These are phyloP conservation scores for Actenoides hombroni DNA, from an alignment of 2,113 vertebrate species.

Conservation along the genomic window DNA sequence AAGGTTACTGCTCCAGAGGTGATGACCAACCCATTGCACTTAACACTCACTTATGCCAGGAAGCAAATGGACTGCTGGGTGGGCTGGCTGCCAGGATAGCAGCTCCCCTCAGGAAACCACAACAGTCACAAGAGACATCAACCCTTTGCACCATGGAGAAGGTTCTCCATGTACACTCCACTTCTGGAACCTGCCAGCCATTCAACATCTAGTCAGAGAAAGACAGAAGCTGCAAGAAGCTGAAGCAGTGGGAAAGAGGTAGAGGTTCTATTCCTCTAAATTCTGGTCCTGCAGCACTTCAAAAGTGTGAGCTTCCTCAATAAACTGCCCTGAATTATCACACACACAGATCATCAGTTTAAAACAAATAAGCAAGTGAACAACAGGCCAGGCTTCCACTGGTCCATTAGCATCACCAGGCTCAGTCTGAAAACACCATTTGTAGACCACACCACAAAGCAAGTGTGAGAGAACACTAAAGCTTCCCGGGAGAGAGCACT, in stretches of 20 bases:
- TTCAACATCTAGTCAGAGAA: neutral
- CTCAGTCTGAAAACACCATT: neutral
- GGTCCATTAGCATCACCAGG: neutral
- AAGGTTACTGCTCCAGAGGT: neutral
- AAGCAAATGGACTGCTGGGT: conserved; percentile 12
- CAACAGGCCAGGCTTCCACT: neutral
- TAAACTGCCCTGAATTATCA: neutral
- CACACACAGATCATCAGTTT: neutral
- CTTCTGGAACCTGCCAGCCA: neutral
- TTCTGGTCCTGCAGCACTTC: neutral
- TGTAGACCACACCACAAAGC: neutral
- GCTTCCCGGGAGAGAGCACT: neutral
- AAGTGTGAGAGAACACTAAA: neutral
- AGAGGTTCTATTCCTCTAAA: neutral
- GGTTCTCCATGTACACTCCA: fast-evolving
- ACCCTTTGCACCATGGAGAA: neutral
- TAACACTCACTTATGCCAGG: neutral
- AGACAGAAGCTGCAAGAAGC: neutral
- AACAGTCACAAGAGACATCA: neutral
- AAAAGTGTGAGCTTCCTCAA: neutral
- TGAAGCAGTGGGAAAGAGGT: neutral
- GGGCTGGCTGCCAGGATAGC: neutral
- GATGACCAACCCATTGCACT: neutral
- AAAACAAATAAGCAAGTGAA: neutral
- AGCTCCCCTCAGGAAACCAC: neutral